Evolutionary conservation across 2,888 invertebrate genomes (phyloP).

Genomic region (Papilio gigon): DNA sequence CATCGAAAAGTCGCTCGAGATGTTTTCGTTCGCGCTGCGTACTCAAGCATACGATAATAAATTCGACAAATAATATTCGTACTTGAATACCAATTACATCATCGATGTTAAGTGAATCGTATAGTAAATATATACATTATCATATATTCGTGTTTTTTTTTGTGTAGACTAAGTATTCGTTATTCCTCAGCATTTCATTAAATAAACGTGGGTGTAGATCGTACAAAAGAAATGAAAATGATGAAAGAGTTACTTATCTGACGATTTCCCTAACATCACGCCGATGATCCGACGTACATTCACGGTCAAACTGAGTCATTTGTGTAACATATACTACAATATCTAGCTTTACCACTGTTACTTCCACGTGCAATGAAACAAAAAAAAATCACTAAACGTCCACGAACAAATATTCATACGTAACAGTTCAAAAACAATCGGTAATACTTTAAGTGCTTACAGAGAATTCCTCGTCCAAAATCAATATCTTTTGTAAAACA

Average conservation of each 20-base stretch:
- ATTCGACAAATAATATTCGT: constrained; percentile 66
- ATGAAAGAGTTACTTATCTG: not conserved
- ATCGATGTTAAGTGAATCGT: constrained; percentile 54
- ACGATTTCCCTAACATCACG: not conserved
- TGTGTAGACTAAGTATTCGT: not conserved
- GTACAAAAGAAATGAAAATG: not conserved
- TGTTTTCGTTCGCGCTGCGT: constrained; percentile 51
- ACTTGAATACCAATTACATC: constrained; percentile 70
- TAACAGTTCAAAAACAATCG: not conserved
- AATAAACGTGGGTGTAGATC: not conserved
- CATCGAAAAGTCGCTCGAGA: constrained; percentile 65
- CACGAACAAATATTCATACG: not conserved
- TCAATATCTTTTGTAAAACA: constrained; percentile 19
- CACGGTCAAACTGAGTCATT: not conserved
- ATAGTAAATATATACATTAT: constrained; percentile 41
- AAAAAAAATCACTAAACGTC: not conserved
- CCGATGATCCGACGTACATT: not conserved
- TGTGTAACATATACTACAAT: not conserved
- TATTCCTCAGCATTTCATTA: not conserved
- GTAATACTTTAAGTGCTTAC: constrained; percentile 8
- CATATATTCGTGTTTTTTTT: constrained; percentile 18
- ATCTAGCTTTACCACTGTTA: not conserved
- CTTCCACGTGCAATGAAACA: not conserved
- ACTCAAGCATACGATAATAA: constrained; percentile 58
- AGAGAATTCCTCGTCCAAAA: constrained; percentile 16